phyloP scores from a whole-genome alignment of 2,888 invertebrate species.

The Nephrotoma guestfalica region DNA sequence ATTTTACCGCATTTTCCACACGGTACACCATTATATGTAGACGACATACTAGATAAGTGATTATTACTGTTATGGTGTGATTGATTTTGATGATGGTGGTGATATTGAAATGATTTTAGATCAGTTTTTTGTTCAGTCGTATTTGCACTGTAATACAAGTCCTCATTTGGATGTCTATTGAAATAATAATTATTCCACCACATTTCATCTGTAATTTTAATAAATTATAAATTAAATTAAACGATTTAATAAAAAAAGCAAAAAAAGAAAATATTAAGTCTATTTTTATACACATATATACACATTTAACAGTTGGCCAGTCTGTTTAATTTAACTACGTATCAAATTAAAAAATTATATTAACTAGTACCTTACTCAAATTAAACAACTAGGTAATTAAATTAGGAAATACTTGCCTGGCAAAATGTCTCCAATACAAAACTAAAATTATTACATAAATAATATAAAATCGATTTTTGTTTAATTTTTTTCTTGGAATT shows the following conservation, averaged over 20 bases:
- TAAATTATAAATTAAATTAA: neutral
- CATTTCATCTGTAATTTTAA: neutral
- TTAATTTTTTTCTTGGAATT: neutral
- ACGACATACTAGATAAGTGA: neutral
- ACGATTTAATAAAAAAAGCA: neutral
- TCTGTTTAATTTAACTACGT: neutral
- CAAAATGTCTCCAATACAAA: neutral
- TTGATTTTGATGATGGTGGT: neutral
- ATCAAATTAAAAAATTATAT: neutral
- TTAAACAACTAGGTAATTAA: neutral
- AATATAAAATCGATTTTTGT: neutral
- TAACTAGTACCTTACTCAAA: neutral
- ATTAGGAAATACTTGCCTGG: neutral
- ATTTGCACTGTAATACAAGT: neutral
- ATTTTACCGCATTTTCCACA: slow-evolving; percentile 18
- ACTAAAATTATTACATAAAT: neutral
- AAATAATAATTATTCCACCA: slow-evolving; percentile 1
- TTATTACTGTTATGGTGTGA: slow-evolving; percentile 1
- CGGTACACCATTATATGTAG: slow-evolving; percentile 8
- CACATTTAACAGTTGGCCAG: neutral
- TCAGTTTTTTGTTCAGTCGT: neutral
- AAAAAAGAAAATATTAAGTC: neutral
- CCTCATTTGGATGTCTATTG: neutral
- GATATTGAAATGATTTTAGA: neutral
- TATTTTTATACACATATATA: neutral